Base-by-base conservation (phyloP, 2,888 invertebrate genomes). In the Aleiodes leptofemur region DNA sequence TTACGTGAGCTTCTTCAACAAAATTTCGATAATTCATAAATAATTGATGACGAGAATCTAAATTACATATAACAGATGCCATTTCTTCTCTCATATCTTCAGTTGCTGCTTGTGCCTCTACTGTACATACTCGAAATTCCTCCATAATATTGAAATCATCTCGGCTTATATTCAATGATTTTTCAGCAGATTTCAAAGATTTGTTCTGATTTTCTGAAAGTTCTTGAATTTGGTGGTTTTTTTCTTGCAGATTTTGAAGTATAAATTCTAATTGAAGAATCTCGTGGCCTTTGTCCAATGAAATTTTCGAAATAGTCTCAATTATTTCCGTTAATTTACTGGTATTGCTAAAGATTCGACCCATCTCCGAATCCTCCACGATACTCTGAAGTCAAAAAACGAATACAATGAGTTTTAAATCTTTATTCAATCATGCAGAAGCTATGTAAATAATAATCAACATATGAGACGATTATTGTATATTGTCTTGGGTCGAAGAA, bases 11-110 rank as follows among this genome's bases (percentile, higher is more conserved):
- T 77, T 83, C 82, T 57, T 75, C 76, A 4, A 87, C 80, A 51
- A 82, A 80, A 53, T 84, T 77, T 43, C 75, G 82, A 43, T 88
- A 76, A 69, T 86, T 85, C 61, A 76, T 71, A 73, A 86, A 87
- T 79, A 83, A 85, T 73, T 86, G 78, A 71, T 88, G 86, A 6
- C 23, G 14, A 50, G 77, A 79, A 72, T 82, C 83, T 64, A 89
- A 86, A 72, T 83, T 84, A 13, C 79, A 81, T 57, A 85, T 79
- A 51, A 87, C 81, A 6, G 79, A 76, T 51, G 80, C 82, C 70
- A 86, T 83, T 81, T 88, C 87, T 77, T 89, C 87, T 9, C 82
- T 81, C 43, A 89, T 84, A 74, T 88, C 86, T 80, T 89, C 87
- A 13, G 86, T 86, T 14, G 87, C 86, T 50, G 87, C 83, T 82